These are phyloP conservation scores for Autographa gamma DNA, from an alignment of 2,888 invertebrate species.

Conservation along the genomic window DNA sequence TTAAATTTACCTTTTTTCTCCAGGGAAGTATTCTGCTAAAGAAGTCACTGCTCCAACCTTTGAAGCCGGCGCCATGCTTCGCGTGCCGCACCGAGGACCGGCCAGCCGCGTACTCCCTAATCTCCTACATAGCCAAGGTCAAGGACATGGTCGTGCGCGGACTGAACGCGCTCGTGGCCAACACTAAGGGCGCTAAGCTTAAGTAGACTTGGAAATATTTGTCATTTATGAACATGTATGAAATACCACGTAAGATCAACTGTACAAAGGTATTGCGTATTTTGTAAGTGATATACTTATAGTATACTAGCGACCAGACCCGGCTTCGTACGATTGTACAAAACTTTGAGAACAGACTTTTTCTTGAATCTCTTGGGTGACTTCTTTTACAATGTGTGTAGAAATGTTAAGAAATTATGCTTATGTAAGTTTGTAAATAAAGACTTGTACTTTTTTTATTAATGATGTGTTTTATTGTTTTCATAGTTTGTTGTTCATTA, in stretches of 20 bases:
- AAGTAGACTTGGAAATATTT: slow-evolving; percentile 19
- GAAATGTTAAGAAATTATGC: slow-evolving; percentile 6
- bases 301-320: no score
- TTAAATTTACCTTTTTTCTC: no score
- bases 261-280: no score
- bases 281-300: no score
- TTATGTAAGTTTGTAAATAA: slow-evolving; percentile 19
- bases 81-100: slow-evolving; percentile 76
- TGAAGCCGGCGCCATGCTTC: slow-evolving; percentile 72
- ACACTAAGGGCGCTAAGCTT: slow-evolving; percentile 63
- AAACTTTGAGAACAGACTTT: no score
- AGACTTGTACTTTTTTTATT: slow-evolving; percentile 10
- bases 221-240: no score
- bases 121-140: slow-evolving; percentile 71
- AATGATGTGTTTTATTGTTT: no score
- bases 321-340: no score
- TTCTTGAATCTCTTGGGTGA: no score
- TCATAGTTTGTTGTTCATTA: no score
- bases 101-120: slow-evolving; percentile 76
- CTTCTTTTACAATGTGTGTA: no score
- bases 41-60: slow-evolving; percentile 71
- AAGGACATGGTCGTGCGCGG: slow-evolving; percentile 75
- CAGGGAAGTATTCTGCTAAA: slow-evolving; percentile 77
- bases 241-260: no score
- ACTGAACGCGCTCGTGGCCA: slow-evolving; percentile 68